Evolutionary conservation across 1,140 invertebrate species (phyloP).

Genomic region (Laupala kohalensis): DNA sequence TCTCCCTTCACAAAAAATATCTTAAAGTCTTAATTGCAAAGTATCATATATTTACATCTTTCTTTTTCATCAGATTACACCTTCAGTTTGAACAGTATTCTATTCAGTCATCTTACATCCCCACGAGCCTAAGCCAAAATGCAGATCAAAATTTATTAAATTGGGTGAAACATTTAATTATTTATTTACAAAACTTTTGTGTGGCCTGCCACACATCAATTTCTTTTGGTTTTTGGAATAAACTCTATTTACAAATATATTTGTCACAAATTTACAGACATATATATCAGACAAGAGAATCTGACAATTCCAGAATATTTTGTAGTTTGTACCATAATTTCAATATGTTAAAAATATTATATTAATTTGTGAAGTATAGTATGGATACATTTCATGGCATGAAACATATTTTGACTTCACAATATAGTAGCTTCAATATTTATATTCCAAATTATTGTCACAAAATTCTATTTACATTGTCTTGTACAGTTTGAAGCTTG

Average conservation of each 20-base stretch:
- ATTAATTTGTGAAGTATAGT: neutral
- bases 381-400: neutral
- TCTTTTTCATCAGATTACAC: too few relatives aligned
- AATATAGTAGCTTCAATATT: too few relatives aligned
- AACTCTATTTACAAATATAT: neutral
- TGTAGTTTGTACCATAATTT: neutral
- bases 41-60: too few relatives aligned
- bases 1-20: too few relatives aligned
- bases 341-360: neutral
- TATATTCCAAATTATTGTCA: too few relatives aligned
- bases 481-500: too few relatives aligned
- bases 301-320: neutral
- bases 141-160: neutral
- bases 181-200: neutral
- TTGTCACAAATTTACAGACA: neutral
- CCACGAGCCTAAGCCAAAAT: too few relatives aligned
- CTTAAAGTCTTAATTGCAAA: too few relatives aligned
- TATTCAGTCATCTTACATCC: too few relatives aligned
- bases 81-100: too few relatives aligned
- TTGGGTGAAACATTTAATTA: neutral
- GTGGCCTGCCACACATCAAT: neutral
- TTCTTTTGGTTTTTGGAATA: neutral
- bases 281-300: neutral
- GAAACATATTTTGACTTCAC: neutral
- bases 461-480: too few relatives aligned